phyloP scores from a whole-genome alignment of 2,888 invertebrate genomes.

The Pseudococcus jackbeardsleyi region DNA sequence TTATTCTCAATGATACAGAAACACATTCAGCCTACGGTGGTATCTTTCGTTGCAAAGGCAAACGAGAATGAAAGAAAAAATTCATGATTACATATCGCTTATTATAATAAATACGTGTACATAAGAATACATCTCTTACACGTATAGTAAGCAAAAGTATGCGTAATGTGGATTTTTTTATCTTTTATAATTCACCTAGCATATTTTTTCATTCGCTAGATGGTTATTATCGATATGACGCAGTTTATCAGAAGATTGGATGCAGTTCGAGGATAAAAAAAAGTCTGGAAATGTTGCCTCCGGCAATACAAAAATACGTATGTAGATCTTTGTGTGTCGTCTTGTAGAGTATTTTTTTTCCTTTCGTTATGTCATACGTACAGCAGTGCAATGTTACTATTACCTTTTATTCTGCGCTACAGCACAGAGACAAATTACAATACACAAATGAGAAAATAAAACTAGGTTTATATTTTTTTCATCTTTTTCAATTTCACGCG shows the following conservation, averaged over 20 bases:
- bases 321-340: constrained; percentile 11
- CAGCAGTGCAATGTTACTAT: background rate
- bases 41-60: background rate
- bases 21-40: background rate
- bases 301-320: background rate
- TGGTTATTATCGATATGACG: constrained; percentile 45
- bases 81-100: constrained; percentile 18
- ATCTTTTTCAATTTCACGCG: constrained; percentile 9
- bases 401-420: background rate
- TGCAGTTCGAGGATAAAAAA: constrained; percentile 5
- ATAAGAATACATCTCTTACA: background rate
- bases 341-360: background rate
- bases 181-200: constrained; percentile 36
- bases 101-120: background rate
- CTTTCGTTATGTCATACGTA: background rate
- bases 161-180: constrained; percentile 27
- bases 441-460: constrained; percentile 18
- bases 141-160: background rate
- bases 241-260: constrained; percentile 35
- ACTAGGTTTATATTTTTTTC: background rate
- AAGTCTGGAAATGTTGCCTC: constrained; percentile 25
- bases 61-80: background rate
- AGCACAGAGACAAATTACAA: constrained; percentile 12
- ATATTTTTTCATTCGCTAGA: constrained; percentile 10
- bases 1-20: constrained; percentile 27